Evolutionary conservation across 2,113 vertebrate species (phyloP).

Genomic region (Pterocles orientalis): DNA sequence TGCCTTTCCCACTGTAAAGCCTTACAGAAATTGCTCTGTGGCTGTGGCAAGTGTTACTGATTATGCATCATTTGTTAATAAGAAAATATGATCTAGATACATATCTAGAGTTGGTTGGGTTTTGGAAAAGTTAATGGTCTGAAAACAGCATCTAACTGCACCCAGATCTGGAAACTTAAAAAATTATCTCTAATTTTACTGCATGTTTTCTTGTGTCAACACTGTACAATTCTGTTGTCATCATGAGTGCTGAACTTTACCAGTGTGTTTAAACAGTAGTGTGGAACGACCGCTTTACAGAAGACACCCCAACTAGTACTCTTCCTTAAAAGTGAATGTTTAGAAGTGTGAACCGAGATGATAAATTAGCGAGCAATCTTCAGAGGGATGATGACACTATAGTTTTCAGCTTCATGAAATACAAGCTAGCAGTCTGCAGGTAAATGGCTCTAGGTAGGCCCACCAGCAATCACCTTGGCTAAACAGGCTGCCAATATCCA

Average conservation of each 20-base stretch:
- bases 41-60: neutral
- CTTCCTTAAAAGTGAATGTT: neutral
- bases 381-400: neutral
- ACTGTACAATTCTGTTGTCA: neutral
- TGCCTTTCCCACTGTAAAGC: neutral
- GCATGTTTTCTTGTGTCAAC: neutral
- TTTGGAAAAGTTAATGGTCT: neutral
- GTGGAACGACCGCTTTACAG: neutral
- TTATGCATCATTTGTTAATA: neutral
- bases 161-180: neutral
- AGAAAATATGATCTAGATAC: neutral
- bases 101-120: neutral
- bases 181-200: neutral
- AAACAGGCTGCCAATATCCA: slow-evolving; percentile 30
- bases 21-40: neutral
- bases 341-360: neutral
- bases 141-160: neutral
- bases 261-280: neutral
- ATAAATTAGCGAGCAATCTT: neutral
- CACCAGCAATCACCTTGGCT: neutral
- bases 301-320: neutral
- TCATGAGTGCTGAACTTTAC: neutral
- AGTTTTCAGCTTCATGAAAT: neutral
- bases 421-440: neutral
- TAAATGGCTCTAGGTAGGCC: neutral